These are phyloP conservation scores for Phalacrocorax aristotelis DNA, from an alignment of 2,113 vertebrate genomes.

Conservation along the genomic window DNA sequence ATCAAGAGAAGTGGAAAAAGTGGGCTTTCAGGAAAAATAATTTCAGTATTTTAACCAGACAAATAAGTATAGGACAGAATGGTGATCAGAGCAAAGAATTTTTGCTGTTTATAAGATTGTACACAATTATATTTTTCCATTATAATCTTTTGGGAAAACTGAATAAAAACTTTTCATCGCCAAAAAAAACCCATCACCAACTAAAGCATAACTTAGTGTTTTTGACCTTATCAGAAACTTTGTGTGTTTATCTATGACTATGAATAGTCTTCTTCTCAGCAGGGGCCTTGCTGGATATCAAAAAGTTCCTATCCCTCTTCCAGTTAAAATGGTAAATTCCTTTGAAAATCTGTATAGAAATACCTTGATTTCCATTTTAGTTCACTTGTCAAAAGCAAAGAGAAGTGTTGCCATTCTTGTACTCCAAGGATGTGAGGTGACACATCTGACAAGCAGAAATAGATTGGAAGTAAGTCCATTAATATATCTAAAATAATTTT, in stretches of 20 bases:
- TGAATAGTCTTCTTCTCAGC: background rate
- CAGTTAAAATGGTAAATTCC: conserved; percentile 15
- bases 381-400: conserved; percentile 52
- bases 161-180: background rate
- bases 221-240: background rate
- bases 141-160: background rate
- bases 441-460: conserved; percentile 63
- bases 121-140: background rate
- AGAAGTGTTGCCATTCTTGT: conserved; percentile 50
- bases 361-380: conserved; percentile 47
- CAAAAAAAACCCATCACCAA: no score
- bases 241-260: background rate
- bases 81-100: fast-evolving
- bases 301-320: background rate
- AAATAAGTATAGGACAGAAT: background rate
- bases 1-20: background rate
- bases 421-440: conserved; percentile 52
- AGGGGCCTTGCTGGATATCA: background rate
- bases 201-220: background rate
- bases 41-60: background rate
- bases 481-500: conserved; percentile 64
- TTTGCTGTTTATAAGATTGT: background rate
- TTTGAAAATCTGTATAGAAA: conserved; percentile 31
- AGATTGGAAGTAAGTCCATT: conserved; percentile 65
- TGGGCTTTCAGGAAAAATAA: background rate